A percentile compares a stretch with the other conserved stretches of the same genome.
Conservation (phyloP, 2,888 invertebrate species). For the Antitype chi region DNA sequence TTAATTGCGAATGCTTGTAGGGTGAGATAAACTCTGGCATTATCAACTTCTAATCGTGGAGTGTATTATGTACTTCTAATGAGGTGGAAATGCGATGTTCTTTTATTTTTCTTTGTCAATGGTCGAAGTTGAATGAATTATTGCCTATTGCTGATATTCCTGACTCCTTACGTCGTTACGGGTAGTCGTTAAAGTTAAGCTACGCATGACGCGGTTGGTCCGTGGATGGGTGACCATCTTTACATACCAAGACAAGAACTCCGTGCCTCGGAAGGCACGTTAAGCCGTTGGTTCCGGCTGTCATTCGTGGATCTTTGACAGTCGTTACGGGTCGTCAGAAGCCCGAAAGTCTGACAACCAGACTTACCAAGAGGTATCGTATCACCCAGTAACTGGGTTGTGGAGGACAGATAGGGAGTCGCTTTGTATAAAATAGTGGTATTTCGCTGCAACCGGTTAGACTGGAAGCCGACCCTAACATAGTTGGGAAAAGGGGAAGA, state of each 20-base stretch:
- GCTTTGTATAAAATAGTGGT: too few relatives aligned
- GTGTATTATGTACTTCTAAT: slow-evolving; percentile 28
- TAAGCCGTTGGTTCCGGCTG: too few relatives aligned
- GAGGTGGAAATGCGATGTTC: not conserved
- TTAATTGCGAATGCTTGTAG: slow-evolving; percentile 52
- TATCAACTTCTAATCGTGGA: slow-evolving; percentile 27
- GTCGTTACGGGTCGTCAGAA: too few relatives aligned
- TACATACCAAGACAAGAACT: too few relatives aligned
- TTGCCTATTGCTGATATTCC: not conserved
- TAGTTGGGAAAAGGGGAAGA: not conserved
- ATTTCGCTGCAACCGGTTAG: not conserved
- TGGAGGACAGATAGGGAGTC: too few relatives aligned
- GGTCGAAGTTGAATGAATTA: not conserved
- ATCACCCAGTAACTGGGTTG: too few relatives aligned
- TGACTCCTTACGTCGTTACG: not conserved
- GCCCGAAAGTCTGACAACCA: too few relatives aligned
- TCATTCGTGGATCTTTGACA: too few relatives aligned
- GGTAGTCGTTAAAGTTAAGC: not conserved
- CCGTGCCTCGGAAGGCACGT: too few relatives aligned
- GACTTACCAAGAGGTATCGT: too few relatives aligned
- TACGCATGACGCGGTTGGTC: too few relatives aligned
- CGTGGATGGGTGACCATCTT: too few relatives aligned
- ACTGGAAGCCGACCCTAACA: not conserved
- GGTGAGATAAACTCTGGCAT: slow-evolving; percentile 24
- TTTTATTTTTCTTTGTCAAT: slow-evolving; percentile 11